Evolutionary conservation across 2,888 invertebrate species (phyloP), one percentile per base, ranked within the genome.

Genomic region (Zhuqinia jingwanae): DNA sequence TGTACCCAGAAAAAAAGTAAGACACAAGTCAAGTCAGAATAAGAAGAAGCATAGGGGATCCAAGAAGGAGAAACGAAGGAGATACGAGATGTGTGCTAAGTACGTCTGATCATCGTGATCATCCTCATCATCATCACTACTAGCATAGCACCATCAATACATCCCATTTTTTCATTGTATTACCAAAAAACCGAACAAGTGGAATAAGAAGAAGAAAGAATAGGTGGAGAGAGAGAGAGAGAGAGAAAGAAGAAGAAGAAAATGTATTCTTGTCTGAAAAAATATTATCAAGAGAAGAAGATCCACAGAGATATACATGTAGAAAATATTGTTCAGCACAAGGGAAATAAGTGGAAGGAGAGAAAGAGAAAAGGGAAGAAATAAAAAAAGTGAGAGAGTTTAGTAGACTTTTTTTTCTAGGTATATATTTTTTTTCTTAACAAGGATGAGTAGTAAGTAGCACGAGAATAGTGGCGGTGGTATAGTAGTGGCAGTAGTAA

Each of bases 271-370:
- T 77, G 75, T 75, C 75, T 75, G 75, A 42, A 45, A 77, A 76
- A 77, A 77, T 77, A 77, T 60, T 77, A 77, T 60, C 77, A 77
- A 60, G 58, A 81, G 76, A 77, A 77, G 76, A 53, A 77, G 75
- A 75, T 75, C 75, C 75, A 20, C 56, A 25, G 56, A 75, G 75
- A 75, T 75, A 75, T 53, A 65, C 42, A 75, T 36, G 53, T 27
- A 75, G 53, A 83, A 84, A 75, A 85, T 85, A 85, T 85, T 85
- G 85, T 60, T 73, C 60, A 85, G 73, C 85, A 70, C 80, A 79
- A 58, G 85, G 79, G 79, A 79, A 85, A 79, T 79, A 73, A 73
- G 76, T 45, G 27, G 20, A 36, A 36, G 36, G 5, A 76, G 30
- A 15, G 53, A 47, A 80, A 76, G 76, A 36, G 79, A 84, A 78